Percentiles rank a stretch among this genome's conserved stretches.
Conservation (phyloP, 2,888 invertebrate species). For the Chloromyia formosa region DNA sequence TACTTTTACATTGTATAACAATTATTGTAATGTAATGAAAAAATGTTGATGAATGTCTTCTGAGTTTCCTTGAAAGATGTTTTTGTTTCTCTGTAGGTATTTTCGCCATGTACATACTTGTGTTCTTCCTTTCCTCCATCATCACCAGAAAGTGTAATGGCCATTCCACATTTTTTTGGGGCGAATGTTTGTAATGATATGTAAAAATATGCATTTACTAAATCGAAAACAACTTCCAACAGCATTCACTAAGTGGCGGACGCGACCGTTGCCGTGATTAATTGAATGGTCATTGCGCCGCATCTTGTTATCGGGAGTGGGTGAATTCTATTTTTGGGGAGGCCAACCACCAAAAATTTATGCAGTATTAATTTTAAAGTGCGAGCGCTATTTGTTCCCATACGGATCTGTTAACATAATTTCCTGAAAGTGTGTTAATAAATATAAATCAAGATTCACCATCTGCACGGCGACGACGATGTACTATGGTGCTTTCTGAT, state of each 20-base stretch:
- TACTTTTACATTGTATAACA: too few species aligned
- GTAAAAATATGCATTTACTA: constrained; percentile 23
- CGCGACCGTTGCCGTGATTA: constrained; percentile 3
- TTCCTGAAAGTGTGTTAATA: constrained; percentile 29
- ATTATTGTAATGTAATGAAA: too few species aligned
- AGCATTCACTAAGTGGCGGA: neutral
- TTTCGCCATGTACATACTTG: too few species aligned
- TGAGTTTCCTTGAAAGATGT: too few species aligned
- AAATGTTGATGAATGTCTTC: too few species aligned
- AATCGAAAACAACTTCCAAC: constrained; percentile 22
- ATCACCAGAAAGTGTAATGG: too few species aligned
- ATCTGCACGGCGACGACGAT: neutral
- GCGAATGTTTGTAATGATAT: neutral
- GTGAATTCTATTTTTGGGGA: constrained; percentile 10
- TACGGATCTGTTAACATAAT: constrained; percentile 17
- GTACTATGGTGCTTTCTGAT: too few species aligned
- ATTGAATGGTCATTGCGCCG: constrained; percentile 28
- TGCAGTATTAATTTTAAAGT: constrained; percentile 27
- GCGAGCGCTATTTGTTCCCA: constrained; percentile 7
- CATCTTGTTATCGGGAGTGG: neutral
- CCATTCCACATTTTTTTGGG: too few species aligned
- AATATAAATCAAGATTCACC: constrained; percentile 37
- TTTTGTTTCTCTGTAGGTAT: too few species aligned
- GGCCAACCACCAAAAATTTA: neutral
- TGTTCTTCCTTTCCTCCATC: too few species aligned